Evolutionary conservation across 2,113 vertebrate species (phyloP), one percentile per base, ranked within the genome.

Genomic region (Corythoichthys haematopterus): DNA sequence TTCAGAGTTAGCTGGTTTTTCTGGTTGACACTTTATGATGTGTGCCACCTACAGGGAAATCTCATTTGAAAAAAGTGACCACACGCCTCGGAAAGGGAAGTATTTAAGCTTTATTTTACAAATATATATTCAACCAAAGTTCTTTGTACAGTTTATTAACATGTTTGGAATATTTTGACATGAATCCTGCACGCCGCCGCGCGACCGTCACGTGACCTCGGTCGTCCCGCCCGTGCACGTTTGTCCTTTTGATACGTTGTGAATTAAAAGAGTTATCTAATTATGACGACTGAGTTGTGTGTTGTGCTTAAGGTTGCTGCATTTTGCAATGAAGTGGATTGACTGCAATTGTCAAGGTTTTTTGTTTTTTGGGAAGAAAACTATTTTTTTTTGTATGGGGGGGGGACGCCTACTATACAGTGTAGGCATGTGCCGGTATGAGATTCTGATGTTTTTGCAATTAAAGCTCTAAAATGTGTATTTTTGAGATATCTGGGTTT

Each of bases 221-320:
- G 59, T 16, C 59, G 55, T 57, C 55, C 55, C 35, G 11, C 33
- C 14, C 33, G 35, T 35, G 28, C 53, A 56, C 55, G 55, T 57
- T 57, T 45, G 38, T 20, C 59, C 58, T 61, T 61, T 61, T 61
- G 59, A n/a, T 61, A 61, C 59, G 12, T 59, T 16, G 16, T 43
- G 14, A 60, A 61, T 61, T 45, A 12, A 43, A 61, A 61, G 9
- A 57, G 20, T 36, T 36, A 57, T 12, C 35, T 12, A 1, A 35
- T 36, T 36, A 36, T 14, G 35, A 57, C 33, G 2, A 57, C 12
- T 7, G 12, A 14, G 3, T 4, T 14, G 12, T 36, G 13, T 13
- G 5, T 57, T 36, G 55, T 36, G 2, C 11, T 36, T 13, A 15
- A 15, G 2, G 13, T 14, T 20, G 1, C 50, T 20, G 11, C 2